phyloP scores from a whole-genome alignment of 2,888 invertebrate genomes.

The Graphium colonna region DNA sequence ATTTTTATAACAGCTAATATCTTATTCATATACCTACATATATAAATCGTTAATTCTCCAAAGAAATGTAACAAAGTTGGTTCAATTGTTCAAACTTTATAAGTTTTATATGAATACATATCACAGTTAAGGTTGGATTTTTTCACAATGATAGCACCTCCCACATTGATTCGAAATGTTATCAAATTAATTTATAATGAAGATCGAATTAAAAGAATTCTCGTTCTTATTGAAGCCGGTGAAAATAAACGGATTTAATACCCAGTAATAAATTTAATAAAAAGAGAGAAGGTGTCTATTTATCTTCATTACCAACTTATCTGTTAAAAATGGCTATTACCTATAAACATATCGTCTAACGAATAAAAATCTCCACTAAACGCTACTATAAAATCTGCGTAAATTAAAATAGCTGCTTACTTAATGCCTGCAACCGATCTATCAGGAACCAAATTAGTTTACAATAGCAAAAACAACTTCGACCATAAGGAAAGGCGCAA shows the following conservation, averaged over 20 bases:
- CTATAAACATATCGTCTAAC: background rate
- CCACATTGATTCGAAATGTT: too few species aligned
- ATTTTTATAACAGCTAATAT: too few species aligned
- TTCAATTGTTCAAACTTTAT: too few species aligned
- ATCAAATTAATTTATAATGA: too few species aligned
- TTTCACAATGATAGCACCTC: too few species aligned
- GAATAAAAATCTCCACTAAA: background rate
- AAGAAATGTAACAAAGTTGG: too few species aligned
- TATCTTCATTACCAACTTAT: background rate
- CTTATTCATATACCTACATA: too few species aligned
- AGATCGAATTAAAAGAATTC: too few species aligned
- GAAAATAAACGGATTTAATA: background rate
- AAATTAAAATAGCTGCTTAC: background rate
- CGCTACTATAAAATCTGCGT: background rate
- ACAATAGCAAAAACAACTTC: constrained; percentile 5
- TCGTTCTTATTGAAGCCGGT: background rate
- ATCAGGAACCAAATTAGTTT: constrained; percentile 3
- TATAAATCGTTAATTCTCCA: too few species aligned
- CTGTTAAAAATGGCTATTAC: background rate
- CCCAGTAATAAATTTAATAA: background rate
- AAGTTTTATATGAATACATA: too few species aligned
- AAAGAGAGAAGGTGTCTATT: background rate
- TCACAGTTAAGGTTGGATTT: too few species aligned
- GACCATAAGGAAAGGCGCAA: background rate
- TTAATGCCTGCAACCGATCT: background rate